A percentile compares a stretch with the other conserved stretches of the same genome.
phyloP scores from a whole-genome alignment of 2,797 vertebrate species.

The Apodemus agrarius region DNA sequence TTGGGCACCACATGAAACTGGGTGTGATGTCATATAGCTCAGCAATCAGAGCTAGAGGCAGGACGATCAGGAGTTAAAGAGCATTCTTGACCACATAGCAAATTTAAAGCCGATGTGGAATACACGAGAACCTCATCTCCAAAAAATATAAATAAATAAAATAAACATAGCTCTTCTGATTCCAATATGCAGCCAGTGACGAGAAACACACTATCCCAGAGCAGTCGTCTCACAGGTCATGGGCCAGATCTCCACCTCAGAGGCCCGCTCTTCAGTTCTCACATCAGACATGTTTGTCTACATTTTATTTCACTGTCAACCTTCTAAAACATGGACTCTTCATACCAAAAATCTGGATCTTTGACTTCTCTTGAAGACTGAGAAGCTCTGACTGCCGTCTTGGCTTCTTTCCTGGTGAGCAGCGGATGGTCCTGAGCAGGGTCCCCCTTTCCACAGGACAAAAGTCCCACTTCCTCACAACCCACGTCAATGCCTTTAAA shows the following conservation, averaged over 20 bases:
- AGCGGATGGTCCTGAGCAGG: neutral
- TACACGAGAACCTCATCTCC: neutral
- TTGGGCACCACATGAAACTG: neutral
- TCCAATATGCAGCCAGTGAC: neutral
- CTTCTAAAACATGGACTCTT: slow-evolving; percentile 26
- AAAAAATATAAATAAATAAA: neutral
- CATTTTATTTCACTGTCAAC: neutral
- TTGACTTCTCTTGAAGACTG: neutral
- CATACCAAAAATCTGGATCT: neutral
- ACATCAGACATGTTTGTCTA: neutral
- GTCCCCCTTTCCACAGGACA: neutral
- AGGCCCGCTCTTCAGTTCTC: neutral
- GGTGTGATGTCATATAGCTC: neutral
- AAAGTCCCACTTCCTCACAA: neutral
- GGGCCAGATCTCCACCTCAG: neutral
- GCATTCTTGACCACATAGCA: neutral
- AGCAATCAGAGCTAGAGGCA: neutral
- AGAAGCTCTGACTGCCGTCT: neutral
- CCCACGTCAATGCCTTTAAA: neutral
- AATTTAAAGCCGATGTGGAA: neutral
- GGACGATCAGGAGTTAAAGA: neutral
- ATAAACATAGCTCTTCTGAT: neutral
- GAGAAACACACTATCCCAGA: neutral
- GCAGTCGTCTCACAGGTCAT: neutral
- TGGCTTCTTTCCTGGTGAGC: neutral